Conservation (phyloP, 1,140 invertebrate species). For the Drosophila quadrilineata region DNA sequence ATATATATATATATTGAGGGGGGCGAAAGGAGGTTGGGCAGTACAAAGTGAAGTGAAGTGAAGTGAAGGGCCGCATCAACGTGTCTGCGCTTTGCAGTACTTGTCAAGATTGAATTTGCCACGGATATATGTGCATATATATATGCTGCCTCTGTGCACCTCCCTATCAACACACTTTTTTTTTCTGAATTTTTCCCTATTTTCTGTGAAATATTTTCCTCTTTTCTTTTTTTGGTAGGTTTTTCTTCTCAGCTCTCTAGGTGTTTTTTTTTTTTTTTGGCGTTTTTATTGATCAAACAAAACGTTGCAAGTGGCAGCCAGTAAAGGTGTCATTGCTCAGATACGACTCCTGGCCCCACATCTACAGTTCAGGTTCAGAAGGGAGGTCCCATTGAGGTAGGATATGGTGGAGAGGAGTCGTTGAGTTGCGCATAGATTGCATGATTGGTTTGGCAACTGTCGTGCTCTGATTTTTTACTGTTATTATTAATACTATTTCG, state of each 20-base stretch:
- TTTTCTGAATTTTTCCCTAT: constrained; percentile 13
- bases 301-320: constrained; percentile 74
- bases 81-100: constrained; percentile 71
- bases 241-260: background rate
- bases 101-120: constrained; percentile 80
- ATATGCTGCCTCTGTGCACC: background rate
- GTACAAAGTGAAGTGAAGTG: no score
- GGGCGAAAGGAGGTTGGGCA: constrained; percentile 4
- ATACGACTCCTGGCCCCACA: background rate
- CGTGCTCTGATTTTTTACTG: constrained; percentile 57
- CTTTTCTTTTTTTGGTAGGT: constrained; percentile 16
- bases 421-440: constrained; percentile 61
- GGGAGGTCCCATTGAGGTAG: background rate
- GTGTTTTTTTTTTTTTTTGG: constrained; percentile 51
- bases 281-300: constrained; percentile 81
- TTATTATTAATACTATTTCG: constrained; percentile 64
- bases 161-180: background rate
- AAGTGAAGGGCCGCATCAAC: constrained; percentile 11
- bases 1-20: no score
- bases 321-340: constrained; percentile 77
- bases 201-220: constrained; percentile 16
- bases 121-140: constrained; percentile 35
- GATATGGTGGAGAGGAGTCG: constrained; percentile 2
- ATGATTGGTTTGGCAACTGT: constrained; percentile 66
- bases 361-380: background rate